phyloP scores from a whole-genome alignment of 1,140 invertebrate species.

The Ceratina australensis region DNA sequence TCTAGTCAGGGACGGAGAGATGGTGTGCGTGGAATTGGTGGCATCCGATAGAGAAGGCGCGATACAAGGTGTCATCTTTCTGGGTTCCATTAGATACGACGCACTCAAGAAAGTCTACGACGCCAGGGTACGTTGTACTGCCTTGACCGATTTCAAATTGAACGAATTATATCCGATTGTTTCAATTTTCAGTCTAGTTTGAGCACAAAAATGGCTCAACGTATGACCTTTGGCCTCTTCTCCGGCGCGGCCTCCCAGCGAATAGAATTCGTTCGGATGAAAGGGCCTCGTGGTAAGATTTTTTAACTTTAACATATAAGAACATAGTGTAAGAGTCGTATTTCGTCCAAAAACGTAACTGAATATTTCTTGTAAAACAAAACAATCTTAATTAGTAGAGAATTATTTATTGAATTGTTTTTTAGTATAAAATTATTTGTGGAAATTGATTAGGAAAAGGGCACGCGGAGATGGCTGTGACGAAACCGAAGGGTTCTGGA shows the following conservation, averaged over 20 bases:
- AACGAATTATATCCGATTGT: background rate
- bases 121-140: slow-evolving; percentile 85
- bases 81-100: slow-evolving; percentile 98
- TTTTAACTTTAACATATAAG: background rate
- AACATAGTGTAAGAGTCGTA: too few relatives aligned
- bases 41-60: slow-evolving; percentile 91
- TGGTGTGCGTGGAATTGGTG: slow-evolving; percentile 98
- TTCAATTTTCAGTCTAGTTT: slow-evolving; percentile 89
- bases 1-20: slow-evolving; percentile 97
- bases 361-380: too few relatives aligned
- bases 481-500: slow-evolving; percentile 92
- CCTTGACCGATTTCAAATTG: background rate
- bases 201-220: slow-evolving; percentile 96
- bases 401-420: too few relatives aligned
- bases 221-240: slow-evolving; percentile 96
- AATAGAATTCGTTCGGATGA: slow-evolving; percentile 98
- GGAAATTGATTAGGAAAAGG: slow-evolving; percentile 85
- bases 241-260: slow-evolving; percentile 88
- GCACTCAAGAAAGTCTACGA: slow-evolving; percentile 98
- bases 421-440: too few relatives aligned
- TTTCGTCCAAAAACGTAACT: too few relatives aligned
- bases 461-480: slow-evolving; percentile 98
- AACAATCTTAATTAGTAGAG: too few relatives aligned
- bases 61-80: slow-evolving; percentile 95
- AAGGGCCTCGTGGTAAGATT: slow-evolving; percentile 89